Conservation (phyloP, 2,888 invertebrate genomes). For the Drosophila algonquin region DNA sequence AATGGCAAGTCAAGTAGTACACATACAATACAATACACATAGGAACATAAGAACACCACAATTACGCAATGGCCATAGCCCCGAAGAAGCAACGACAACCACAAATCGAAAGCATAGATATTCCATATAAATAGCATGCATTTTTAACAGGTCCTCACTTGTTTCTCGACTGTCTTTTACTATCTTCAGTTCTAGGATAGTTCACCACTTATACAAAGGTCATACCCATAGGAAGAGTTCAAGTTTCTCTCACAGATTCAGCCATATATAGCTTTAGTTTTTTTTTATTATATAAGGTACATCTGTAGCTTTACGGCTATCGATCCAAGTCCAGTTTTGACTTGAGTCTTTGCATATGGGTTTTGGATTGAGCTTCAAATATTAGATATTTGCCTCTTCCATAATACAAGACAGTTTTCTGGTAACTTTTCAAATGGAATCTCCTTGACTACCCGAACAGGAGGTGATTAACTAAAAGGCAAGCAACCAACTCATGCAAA, state of each 20-base stretch:
- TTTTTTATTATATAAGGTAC: not conserved
- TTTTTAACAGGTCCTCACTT: not conserved
- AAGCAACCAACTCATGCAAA: conserved; percentile 46
- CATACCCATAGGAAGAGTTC: not conserved
- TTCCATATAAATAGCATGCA: not conserved
- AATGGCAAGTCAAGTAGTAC: conserved; percentile 68
- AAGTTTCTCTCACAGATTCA: not conserved
- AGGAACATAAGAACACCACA: conserved; percentile 28
- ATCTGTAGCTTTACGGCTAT: not conserved
- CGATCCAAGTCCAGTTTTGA: not conserved
- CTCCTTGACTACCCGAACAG: not conserved
- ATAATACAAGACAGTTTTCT: too few species aligned
- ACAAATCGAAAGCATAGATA: not conserved
- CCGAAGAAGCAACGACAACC: not conserved
- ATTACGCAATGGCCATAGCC: conserved; percentile 18
- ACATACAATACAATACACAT: conserved; percentile 34
- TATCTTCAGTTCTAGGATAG: not conserved
- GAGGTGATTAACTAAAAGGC: not conserved
- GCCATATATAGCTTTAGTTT: not conserved
- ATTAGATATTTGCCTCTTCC: too few species aligned
- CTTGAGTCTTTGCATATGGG: not conserved
- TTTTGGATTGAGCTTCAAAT: too few species aligned
- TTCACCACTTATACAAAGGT: not conserved
- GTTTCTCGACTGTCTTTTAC: not conserved
- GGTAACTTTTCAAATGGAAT: too few species aligned